phyloP scores from a whole-genome alignment of 2,797 vertebrate genomes.

The Tolypeutes matacus region DNA sequence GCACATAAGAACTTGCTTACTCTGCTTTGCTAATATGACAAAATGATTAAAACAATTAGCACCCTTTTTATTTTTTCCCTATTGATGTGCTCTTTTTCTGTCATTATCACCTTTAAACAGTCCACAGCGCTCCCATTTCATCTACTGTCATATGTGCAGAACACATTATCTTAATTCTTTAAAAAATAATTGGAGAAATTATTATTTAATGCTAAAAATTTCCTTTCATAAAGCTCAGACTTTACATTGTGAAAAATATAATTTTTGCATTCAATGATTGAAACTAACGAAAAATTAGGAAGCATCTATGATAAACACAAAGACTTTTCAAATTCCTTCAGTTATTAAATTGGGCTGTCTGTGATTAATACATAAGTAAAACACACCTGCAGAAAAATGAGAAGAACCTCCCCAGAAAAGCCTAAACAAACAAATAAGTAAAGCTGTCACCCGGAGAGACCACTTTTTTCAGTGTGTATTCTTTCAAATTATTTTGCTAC shows the following conservation, averaged over 20 bases:
- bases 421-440: background rate
- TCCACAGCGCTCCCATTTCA: background rate
- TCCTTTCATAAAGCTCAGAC: background rate
- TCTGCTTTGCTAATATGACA: background rate
- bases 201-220: background rate
- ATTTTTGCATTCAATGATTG: background rate
- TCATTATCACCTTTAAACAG: background rate
- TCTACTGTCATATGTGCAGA: background rate
- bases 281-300: constrained; percentile 26
- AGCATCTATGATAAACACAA: background rate
- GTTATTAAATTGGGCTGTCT: background rate
- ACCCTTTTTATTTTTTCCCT: background rate
- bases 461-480: background rate
- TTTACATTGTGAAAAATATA: constrained; percentile 48
- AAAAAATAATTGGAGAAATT: background rate
- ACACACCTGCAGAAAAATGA: background rate
- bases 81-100: background rate
- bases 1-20: constrained; percentile 1
- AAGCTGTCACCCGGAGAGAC: background rate
- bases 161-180: background rate
- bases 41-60: background rate
- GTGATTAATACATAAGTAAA: background rate
- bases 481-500: background rate
- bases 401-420: background rate
- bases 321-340: background rate